phyloP scores from a whole-genome alignment of 2,888 invertebrate genomes.

The Deilephila elpenor region DNA sequence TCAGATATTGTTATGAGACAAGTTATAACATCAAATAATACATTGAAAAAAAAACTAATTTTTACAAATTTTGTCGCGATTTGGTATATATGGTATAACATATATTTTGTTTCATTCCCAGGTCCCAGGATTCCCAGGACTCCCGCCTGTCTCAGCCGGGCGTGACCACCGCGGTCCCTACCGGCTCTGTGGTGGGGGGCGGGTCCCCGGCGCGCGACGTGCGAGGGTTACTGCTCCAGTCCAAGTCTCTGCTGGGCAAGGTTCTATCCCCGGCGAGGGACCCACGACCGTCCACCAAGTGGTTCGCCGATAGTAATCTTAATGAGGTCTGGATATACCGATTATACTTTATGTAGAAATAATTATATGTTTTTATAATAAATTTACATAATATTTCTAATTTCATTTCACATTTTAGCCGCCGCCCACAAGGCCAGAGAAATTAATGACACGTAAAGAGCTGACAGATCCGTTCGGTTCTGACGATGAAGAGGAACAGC shows the following conservation, averaged over 20 bases:
- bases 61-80: no score
- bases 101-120: slow-evolving; percentile 32
- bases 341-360: no score
- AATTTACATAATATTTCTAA: not conserved
- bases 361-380: no score
- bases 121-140: slow-evolving; percentile 59
- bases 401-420: slow-evolving; percentile 46
- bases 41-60: no score
- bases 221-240: slow-evolving; percentile 75
- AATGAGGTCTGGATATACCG: slow-evolving; percentile 46
- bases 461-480: slow-evolving; percentile 95
- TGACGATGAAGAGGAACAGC: slow-evolving; percentile 91
- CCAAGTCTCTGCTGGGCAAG: slow-evolving; percentile 89
- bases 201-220: slow-evolving; percentile 85
- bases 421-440: slow-evolving; percentile 70
- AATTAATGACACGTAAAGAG: slow-evolving; percentile 93
- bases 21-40: no score
- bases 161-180: slow-evolving; percentile 50
- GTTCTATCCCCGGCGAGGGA: slow-evolving; percentile 91
- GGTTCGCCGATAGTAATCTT: slow-evolving; percentile 63
- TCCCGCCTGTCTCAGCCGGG: slow-evolving; percentile 61
- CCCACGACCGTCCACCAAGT: slow-evolving; percentile 60
- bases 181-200: slow-evolving; percentile 62
- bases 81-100: no score
- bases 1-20: no score